Percentiles rank a stretch among this genome's conserved stretches.
Conservation (phyloP, 2,888 invertebrate genomes). For the Sinohyriopsis cumingii region DNA sequence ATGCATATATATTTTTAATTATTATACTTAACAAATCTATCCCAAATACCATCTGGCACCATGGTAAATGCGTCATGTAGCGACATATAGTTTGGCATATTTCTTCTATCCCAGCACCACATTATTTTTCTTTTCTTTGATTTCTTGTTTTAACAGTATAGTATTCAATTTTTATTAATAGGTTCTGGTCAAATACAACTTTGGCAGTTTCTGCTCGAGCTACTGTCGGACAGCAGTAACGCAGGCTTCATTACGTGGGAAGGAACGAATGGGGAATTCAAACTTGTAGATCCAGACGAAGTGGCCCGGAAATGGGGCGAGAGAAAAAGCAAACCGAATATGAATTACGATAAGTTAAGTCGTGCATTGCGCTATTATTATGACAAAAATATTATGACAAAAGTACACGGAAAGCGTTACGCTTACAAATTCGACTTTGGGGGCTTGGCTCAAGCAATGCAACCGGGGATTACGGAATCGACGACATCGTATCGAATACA, state of each 20-base stretch:
- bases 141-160: neutral
- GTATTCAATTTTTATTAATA: constrained; percentile 57
- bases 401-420: constrained; percentile 96
- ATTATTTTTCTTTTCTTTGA: neutral
- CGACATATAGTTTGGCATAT: no score
- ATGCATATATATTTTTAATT: no score
- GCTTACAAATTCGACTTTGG: constrained; percentile 96
- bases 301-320: constrained; percentile 95
- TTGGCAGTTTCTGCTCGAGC: constrained; percentile 98
- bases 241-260: constrained; percentile 96
- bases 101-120: neutral
- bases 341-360: constrained; percentile 97
- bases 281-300: constrained; percentile 94
- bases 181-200: constrained; percentile 93
- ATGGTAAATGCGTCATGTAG: no score
- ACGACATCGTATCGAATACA: constrained; percentile 93
- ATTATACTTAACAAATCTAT: no score
- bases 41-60: no score
- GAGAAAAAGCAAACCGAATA: constrained; percentile 94
- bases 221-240: constrained; percentile 88
- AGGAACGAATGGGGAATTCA: constrained; percentile 95
- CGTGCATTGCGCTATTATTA: constrained; percentile 95
- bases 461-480: constrained; percentile 85
- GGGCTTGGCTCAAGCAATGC: constrained; percentile 82
- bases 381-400: constrained; percentile 98